Conservation (phyloP, 2,113 vertebrate genomes). For the Jaculus jaculus region DNA sequence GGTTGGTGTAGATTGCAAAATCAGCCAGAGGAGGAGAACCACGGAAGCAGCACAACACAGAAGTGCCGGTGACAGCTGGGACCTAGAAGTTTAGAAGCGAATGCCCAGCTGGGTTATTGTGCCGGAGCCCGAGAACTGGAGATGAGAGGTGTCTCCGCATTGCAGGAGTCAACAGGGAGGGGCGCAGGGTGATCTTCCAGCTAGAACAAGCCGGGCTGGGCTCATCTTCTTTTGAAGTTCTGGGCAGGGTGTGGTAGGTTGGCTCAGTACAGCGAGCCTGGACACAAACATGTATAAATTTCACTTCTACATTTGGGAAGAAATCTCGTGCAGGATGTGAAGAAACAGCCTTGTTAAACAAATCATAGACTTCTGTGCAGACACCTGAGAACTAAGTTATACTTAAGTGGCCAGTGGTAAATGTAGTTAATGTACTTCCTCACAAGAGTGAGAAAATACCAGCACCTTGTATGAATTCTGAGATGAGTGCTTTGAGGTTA, state of each 20-base stretch:
- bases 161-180: slow-evolving; percentile 55
- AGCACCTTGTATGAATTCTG: slow-evolving; percentile 3
- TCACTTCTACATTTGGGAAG: slow-evolving; percentile 13
- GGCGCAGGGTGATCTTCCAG: slow-evolving; percentile 18
- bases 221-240: slow-evolving; percentile 66
- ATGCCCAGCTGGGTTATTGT: slow-evolving; percentile 6
- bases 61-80: not conserved
- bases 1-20: not conserved
- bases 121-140: slow-evolving; percentile 45
- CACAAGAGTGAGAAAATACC: not conserved
- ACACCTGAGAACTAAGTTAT: slow-evolving; percentile 10
- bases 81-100: slow-evolving; percentile 6
- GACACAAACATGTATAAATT: not conserved
- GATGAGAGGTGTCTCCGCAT: slow-evolving; percentile 62
- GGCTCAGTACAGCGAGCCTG: slow-evolving; percentile 33
- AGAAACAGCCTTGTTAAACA: not conserved
- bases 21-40: not conserved
- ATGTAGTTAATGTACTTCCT: slow-evolving; percentile 9
- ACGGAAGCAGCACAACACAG: not conserved
- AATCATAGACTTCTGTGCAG: not conserved
- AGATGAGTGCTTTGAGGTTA: slow-evolving; percentile 26
- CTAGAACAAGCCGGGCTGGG: slow-evolving; percentile 36
- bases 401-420: not conserved
- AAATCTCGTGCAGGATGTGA: not conserved
- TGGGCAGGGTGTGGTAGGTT: slow-evolving; percentile 33